Evolutionary conservation across 1,140 invertebrate genomes (phyloP), one percentile per base, ranked within the genome.

Genomic region (Palaemon carinicauda): DNA sequence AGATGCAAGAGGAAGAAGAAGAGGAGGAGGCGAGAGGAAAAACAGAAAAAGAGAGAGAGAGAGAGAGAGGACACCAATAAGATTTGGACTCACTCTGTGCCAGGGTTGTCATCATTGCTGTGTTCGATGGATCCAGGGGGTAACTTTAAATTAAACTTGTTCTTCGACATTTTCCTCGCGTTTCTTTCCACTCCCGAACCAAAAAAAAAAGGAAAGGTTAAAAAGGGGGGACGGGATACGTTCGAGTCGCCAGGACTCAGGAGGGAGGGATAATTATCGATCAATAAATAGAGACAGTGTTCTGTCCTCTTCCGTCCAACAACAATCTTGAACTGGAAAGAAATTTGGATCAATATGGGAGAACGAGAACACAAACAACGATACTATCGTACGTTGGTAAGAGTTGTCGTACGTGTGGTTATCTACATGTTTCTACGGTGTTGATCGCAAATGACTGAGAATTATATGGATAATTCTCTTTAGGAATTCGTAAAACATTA

Each of bases 101-200:
- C 92, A 52, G 92, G 92, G 81, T 95, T 94, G 69, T 95, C 94
- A n/a, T 94, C 93, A 89, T 93, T 94, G 60, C 95, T 94, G 91
- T 97, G 83, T 24, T 89, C 96, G 89, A 97, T 95, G 85, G 96
- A 95, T 90, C 96, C 96, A 90, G 96, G 95, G 90, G 96, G 96
- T 90, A 97, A 93, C 90, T 96, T 97, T 91, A 98, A 92, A 91
- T 98, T 98, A 90, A 98, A 93, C 93, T 97, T 98, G 92, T 98
- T 98, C 92, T 98, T 98, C 89, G 96, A 97, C 96, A 97, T 97
- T 41, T 51, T 73, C 50, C 53, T 41, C 56, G 27, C 50, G 50
- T 41, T 80, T 51, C 19, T 52, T 54, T 71, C 75, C 27, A 51
- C 50, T 52, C 83, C 51, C 53, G 27, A 27, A 27, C 15, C 7